Evolutionary conservation across 2,888 invertebrate species (phyloP).

Genomic region (Phymatocera aterrima): DNA sequence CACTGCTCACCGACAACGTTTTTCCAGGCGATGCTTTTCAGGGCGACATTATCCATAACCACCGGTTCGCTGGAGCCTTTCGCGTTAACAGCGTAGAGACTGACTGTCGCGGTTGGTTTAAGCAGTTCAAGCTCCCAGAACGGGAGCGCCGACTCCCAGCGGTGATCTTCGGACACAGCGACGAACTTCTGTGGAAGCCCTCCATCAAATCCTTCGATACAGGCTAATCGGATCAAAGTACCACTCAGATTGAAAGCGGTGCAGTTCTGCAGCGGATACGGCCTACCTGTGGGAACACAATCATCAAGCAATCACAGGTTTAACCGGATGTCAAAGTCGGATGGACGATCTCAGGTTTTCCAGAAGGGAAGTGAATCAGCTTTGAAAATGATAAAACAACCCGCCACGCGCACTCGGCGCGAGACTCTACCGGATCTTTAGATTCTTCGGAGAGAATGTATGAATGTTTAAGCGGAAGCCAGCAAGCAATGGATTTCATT

Average conservation of each 20-base stretch:
- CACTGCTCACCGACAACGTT: constrained; percentile 50
- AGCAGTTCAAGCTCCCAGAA: constrained; percentile 71
- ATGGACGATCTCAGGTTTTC: neutral
- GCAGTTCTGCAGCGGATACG: constrained; percentile 92
- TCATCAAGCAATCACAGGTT: neutral
- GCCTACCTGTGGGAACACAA: constrained; percentile 83
- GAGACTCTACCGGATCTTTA: no score
- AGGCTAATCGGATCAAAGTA: constrained; percentile 90
- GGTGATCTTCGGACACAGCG: constrained; percentile 68
- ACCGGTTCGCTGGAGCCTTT: constrained; percentile 92
- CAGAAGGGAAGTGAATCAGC: neutral
- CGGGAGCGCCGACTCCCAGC: constrained; percentile 67
- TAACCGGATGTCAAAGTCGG: neutral
- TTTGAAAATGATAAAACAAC: neutral
- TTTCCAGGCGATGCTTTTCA: constrained; percentile 85
- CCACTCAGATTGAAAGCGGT: constrained; percentile 91
- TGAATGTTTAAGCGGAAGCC: no score
- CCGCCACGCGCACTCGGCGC: no score
- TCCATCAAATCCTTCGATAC: constrained; percentile 92
- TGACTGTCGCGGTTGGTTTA: constrained; percentile 76
- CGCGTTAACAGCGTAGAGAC: constrained; percentile 90
- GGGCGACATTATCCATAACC: constrained; percentile 88
- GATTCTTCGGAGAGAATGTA: no score
- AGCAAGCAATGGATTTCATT: no score
- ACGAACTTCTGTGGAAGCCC: constrained; percentile 92